Conservation (phyloP, 92 coral and sea anemone species). For the Epizoanthus stellaris region DNA sequence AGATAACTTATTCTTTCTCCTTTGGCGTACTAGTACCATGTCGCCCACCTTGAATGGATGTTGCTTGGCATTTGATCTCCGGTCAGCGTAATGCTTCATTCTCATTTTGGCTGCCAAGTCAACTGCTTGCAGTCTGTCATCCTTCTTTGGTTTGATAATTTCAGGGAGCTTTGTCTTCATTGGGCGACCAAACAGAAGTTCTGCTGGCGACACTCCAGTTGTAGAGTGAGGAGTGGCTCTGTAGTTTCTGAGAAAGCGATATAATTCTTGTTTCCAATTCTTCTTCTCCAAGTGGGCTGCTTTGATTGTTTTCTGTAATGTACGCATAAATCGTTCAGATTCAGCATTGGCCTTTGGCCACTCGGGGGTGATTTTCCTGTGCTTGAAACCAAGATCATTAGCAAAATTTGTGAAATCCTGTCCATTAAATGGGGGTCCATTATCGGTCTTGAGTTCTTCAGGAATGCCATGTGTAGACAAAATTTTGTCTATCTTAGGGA, state of each 20-base stretch:
- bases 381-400: background rate
- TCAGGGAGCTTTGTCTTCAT: background rate
- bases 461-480: too few species aligned
- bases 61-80: background rate
- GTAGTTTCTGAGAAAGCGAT: background rate
- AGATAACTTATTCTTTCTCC: too few species aligned
- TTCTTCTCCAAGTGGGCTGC: background rate
- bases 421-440: background rate
- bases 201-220: background rate
- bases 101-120: background rate
- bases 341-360: constrained; percentile 3
- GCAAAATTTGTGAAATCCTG: background rate
- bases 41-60: background rate
- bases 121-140: background rate
- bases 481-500: too few species aligned
- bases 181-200: background rate
- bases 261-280: background rate
- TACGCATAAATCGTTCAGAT: background rate
- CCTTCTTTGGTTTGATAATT: background rate
- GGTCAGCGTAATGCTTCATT: background rate
- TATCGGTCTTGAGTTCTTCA: background rate
- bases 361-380: constrained; percentile 13
- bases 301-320: background rate
- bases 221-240: background rate
- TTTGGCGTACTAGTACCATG: background rate